Conservation (phyloP, 2,797 vertebrate genomes). For the Paguma larvata region DNA sequence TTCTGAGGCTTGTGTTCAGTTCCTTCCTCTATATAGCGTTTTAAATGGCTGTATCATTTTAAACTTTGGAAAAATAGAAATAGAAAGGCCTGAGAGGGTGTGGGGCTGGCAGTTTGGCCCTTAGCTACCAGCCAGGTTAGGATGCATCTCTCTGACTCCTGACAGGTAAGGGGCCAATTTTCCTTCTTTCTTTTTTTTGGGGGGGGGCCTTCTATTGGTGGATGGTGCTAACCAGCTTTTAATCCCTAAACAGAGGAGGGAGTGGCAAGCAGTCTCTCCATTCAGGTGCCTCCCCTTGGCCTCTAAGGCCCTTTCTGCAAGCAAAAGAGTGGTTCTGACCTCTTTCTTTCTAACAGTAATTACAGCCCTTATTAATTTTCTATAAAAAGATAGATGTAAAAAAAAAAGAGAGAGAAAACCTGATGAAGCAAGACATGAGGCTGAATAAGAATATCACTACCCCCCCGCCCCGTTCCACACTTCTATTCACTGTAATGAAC, state of each 20-base stretch:
- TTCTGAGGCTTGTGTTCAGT: neutral
- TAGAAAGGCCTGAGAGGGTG: neutral
- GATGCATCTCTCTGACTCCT: neutral
- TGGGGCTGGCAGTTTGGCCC: neutral
- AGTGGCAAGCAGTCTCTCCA: neutral
- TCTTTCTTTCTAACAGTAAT: conserved; percentile 82
- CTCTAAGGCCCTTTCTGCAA: neutral
- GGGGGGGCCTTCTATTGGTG: neutral
- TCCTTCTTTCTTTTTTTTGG: neutral
- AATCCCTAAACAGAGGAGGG: neutral
- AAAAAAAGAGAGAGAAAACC: conserved; percentile 70
- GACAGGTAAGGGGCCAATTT: neutral
- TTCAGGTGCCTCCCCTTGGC: neutral
- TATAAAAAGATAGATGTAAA: conserved; percentile 73
- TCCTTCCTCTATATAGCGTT: neutral
- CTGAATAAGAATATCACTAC: conserved; percentile 64
- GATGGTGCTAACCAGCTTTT: neutral
- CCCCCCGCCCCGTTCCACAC: neutral
- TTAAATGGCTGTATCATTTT: neutral
- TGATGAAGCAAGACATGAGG: conserved; percentile 58
- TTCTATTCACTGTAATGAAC: conserved; percentile 62
- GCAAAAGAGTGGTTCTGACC: conserved; percentile 65
- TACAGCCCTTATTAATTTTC: conserved; percentile 77
- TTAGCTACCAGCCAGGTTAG: neutral
- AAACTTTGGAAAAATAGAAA: conserved; percentile 3